Base-by-base conservation (phyloP, 2,888 invertebrate genomes). In the Itoplectis maculator region DNA sequence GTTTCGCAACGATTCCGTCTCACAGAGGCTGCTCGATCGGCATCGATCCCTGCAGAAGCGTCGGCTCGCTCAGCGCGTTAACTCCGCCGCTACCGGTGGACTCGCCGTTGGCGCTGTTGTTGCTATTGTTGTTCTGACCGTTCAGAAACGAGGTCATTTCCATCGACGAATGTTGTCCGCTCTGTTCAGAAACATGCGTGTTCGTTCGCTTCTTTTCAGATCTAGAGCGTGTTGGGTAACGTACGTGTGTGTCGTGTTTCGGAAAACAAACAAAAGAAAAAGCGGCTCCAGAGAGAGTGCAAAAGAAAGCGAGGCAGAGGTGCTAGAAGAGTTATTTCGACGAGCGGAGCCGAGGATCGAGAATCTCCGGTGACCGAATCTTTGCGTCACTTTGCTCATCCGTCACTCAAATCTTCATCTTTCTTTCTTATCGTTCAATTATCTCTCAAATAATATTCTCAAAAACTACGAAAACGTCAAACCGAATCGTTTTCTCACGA, bases 131-230 rank as follows among this genome's bases (percentile, higher is more conserved):
- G 91, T 92, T 92, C 87, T 92, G 92, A 59, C 92, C 92, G 88
- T 92, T 92, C 75, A 92, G 90, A 89, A 92, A 92, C 87, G 92
- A 92, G 76, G 92, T 91, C 92, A 92, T 92, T 90, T 92, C 92
- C 92, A 92, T 92, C 84, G 92, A 89, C 81, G 92, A 89, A 85
- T 92, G 92, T 89, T 92, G 92, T 86, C 92, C 92, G 91, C 90
- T 92, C 92, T 92, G 91, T 92, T 92, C 88, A 92, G 91, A 92
- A 92, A 92, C 90, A 92, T 92, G 91, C 90, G 90, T 90, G 91
- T 92, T 91, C 92, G 92, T 90, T 92, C 91, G 92, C 92, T 92
- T 92, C 91, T 91, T 91, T 85, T 92, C 91, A 91, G 91, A 92
- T 92, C 92, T 92, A 91, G 90, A 91, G 91, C 90, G 91, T 88